These are phyloP conservation scores for Platyura marginata DNA, from an alignment of 1,140 invertebrate genomes.

Conservation along the genomic window DNA sequence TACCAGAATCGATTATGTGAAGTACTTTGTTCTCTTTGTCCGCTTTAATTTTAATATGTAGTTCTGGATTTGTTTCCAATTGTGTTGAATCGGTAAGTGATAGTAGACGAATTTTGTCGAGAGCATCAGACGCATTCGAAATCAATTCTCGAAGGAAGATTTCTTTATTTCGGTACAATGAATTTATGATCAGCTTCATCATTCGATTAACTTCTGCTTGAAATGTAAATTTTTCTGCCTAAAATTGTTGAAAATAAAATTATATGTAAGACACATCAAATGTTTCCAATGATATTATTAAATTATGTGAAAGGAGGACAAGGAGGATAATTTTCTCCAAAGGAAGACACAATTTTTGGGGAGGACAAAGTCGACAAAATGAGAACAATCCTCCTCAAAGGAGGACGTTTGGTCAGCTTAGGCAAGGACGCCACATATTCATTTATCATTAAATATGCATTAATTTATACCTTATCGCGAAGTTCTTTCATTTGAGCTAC, in stretches of 20 bases:
- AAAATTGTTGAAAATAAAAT: background rate
- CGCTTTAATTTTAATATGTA: slow-evolving; percentile 86
- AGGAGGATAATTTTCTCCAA: too few species aligned
- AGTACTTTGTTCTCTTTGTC: slow-evolving; percentile 91
- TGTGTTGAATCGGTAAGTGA: slow-evolving; percentile 73
- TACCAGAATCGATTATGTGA: slow-evolving; percentile 91
- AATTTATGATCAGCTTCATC: slow-evolving; percentile 99
- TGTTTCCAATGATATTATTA: too few species aligned
- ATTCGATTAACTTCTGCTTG: slow-evolving; percentile 96
- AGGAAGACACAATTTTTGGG: too few species aligned
- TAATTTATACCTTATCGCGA: slow-evolving; percentile 52
- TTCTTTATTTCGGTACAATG: slow-evolving; percentile 95
- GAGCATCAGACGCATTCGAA: slow-evolving; percentile 89
- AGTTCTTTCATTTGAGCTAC: slow-evolving; percentile 87
- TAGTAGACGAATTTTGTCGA: slow-evolving; percentile 87
- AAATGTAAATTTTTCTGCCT: slow-evolving; percentile 82
- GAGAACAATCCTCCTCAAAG: too few species aligned
- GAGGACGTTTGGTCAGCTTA: too few species aligned
- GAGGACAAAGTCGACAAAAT: too few species aligned
- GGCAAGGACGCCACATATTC: too few species aligned
- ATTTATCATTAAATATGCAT: too few species aligned
- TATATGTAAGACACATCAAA: too few species aligned
- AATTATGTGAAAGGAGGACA: too few species aligned
- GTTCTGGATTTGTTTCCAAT: slow-evolving; percentile 59
- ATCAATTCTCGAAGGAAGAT: slow-evolving; percentile 96